phyloP scores from a whole-genome alignment of 2,888 invertebrate species.

The Erebia aethiops region DNA sequence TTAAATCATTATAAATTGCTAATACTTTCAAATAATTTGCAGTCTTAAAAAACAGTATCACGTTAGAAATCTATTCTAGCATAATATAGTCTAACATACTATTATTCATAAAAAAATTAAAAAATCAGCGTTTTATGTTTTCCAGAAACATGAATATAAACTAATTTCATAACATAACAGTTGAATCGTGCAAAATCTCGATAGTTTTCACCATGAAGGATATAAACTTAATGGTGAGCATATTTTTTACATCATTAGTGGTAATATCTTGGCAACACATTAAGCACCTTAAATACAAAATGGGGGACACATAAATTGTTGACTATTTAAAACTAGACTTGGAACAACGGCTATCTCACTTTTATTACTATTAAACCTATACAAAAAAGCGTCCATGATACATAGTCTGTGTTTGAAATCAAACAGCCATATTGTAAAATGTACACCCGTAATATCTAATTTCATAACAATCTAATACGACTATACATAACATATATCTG shows the following conservation, averaged over 20 bases:
- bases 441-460: slow-evolving; percentile 67
- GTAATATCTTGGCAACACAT: slow-evolving; percentile 34
- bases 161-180: slow-evolving; percentile 11
- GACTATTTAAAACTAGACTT: slow-evolving; percentile 15
- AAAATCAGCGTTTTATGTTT: background rate
- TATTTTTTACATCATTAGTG: slow-evolving; percentile 41
- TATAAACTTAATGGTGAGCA: background rate
- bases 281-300: slow-evolving; percentile 59
- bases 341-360: slow-evolving; percentile 11
- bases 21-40: slow-evolving; percentile 57
- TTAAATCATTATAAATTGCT: slow-evolving; percentile 39
- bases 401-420: slow-evolving; percentile 4
- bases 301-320: background rate
- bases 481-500: slow-evolving; percentile 49
- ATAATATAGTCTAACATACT: too few relatives aligned
- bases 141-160: slow-evolving; percentile 10
- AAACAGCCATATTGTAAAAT: slow-evolving; percentile 62
- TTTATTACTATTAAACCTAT: slow-evolving; percentile 16
- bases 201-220: background rate
- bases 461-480: slow-evolving; percentile 69
- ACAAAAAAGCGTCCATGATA: slow-evolving; percentile 5
- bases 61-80: slow-evolving; percentile 13
- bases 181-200: slow-evolving; percentile 7
- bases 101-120: background rate
- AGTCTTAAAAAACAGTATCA: slow-evolving; percentile 40